Conservation (phyloP, 2,113 vertebrate genomes). For the Uria lomvia region DNA sequence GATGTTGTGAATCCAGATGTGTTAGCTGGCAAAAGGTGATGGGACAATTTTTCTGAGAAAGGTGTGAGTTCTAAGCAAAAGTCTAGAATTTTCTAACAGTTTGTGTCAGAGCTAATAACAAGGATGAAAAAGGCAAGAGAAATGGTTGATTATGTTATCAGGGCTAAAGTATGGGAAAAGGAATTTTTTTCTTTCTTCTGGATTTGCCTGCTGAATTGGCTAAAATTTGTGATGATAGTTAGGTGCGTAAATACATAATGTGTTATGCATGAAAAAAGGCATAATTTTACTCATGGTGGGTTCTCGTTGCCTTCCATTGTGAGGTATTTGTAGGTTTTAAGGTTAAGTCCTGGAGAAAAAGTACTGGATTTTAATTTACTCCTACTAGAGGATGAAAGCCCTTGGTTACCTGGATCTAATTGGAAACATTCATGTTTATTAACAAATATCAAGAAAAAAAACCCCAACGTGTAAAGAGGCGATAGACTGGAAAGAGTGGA, state of each 20-base stretch:
- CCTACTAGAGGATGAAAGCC: background rate
- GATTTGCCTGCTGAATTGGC: background rate
- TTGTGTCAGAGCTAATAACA: background rate
- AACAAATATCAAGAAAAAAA: background rate
- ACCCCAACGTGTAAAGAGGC: background rate
- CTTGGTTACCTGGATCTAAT: background rate
- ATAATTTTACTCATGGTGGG: background rate
- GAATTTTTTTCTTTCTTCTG: background rate
- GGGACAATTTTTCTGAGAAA: background rate
- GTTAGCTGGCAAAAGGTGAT: background rate
- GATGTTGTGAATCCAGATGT: background rate
- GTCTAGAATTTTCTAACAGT: background rate
- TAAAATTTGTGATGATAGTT: background rate
- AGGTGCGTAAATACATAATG: background rate
- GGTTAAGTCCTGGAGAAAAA: background rate
- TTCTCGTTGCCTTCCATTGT: background rate
- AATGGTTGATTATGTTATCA: background rate
- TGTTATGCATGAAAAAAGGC: background rate
- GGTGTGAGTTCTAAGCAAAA: background rate
- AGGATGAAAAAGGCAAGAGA: background rate
- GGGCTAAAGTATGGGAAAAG: background rate
- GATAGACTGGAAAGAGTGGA: background rate
- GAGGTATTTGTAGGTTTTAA: background rate
- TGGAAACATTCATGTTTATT: background rate
- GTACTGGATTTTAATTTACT: background rate